Evolutionary conservation across 2,888 invertebrate species (phyloP).

Genomic region (Hirudinaria manillensis): DNA sequence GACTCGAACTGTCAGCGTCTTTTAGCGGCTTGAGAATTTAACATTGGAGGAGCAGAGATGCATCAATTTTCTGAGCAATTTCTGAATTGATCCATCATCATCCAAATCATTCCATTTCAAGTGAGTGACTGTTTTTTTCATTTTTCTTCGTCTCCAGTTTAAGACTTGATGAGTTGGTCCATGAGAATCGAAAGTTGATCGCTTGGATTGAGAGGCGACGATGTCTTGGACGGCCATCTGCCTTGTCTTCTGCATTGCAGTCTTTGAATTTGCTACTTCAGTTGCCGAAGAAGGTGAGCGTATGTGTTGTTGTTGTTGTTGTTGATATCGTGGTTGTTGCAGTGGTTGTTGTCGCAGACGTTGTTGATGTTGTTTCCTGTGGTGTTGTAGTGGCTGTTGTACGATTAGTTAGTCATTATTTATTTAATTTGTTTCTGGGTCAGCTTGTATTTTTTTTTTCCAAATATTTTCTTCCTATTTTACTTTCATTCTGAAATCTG

Average conservation of each 20-base stretch:
- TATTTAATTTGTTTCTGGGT: too few species aligned
- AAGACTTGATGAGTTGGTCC: too few species aligned
- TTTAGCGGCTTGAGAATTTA: too few species aligned
- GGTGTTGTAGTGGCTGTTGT: background rate
- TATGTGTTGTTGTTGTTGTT: background rate
- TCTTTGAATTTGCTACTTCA: background rate
- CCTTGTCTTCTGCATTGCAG: background rate
- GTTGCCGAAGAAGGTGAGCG: conserved; percentile 4
- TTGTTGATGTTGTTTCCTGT: background rate
- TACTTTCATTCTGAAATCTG: background rate
- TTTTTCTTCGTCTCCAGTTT: too few species aligned
- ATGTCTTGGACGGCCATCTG: background rate
- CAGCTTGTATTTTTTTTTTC: background rate
- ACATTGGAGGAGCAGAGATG: too few species aligned
- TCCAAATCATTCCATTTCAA: too few species aligned
- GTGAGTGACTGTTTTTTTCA: too few species aligned
- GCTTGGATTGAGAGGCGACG: too few species aligned
- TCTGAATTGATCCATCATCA: too few species aligned
- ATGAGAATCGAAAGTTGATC: too few species aligned
- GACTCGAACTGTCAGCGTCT: too few species aligned
- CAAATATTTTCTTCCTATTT: background rate
- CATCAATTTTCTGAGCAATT: too few species aligned
- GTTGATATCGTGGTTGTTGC: background rate
- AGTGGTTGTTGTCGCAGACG: background rate
- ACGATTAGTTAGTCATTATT: background rate